These are phyloP conservation scores for Tyrannus savana DNA, from an alignment of 2,113 vertebrate species.

Conservation along the genomic window DNA sequence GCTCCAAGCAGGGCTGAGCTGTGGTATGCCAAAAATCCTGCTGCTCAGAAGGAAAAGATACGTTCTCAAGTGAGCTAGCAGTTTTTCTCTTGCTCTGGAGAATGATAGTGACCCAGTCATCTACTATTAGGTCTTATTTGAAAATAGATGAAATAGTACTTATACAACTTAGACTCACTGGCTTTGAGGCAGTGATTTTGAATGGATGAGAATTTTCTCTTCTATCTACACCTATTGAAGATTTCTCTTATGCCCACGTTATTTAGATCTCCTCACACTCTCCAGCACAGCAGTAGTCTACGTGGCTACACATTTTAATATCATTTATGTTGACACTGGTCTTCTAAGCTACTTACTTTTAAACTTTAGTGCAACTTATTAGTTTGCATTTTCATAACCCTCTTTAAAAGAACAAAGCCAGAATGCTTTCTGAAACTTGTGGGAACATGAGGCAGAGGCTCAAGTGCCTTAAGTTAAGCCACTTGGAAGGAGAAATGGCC, in stretches of 20 bases:
- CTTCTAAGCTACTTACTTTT: background rate
- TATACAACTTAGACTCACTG: background rate
- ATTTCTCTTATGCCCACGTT: background rate
- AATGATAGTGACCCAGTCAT: background rate
- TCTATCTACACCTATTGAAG: background rate
- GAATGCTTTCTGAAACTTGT: background rate
- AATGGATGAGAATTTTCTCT: background rate
- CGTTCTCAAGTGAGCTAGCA: background rate
- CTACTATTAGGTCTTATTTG: background rate
- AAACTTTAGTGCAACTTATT: background rate
- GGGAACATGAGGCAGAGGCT: background rate
- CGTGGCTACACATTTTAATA: background rate
- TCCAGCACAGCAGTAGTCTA: background rate
- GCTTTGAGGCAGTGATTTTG: background rate
- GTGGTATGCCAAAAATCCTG: slow-evolving; percentile 30
- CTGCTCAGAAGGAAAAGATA: background rate
- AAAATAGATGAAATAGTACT: background rate
- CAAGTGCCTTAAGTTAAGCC: background rate
- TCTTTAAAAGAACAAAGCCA: background rate
- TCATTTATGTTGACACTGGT: background rate
- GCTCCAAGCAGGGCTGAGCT: background rate
- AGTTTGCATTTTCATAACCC: background rate
- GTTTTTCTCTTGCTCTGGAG: background rate
- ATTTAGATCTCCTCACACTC: background rate
- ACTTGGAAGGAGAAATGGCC: background rate